These are phyloP conservation scores for Vicugna pacos DNA, from an alignment of 2,113 vertebrate genomes.

Conservation along the genomic window DNA sequence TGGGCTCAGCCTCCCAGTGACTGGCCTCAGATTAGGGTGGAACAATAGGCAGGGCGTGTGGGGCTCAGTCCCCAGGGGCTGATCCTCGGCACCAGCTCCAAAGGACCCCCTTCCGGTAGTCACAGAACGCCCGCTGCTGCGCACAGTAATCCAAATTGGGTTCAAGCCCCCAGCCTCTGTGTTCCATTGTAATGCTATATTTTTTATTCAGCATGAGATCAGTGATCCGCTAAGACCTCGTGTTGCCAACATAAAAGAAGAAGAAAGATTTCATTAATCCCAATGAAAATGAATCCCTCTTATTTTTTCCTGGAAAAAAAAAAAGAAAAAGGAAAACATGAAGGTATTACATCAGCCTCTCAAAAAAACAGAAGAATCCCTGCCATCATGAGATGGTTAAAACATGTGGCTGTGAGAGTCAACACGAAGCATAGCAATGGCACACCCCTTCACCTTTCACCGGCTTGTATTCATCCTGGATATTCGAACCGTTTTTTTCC, in stretches of 20 bases:
- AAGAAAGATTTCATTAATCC: constrained; percentile 85
- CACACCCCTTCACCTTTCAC: constrained; percentile 70
- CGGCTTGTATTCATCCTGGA: constrained; percentile 54
- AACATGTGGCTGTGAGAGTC: constrained; percentile 67
- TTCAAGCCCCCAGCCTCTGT: constrained; percentile 76
- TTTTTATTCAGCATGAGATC: constrained; percentile 82
- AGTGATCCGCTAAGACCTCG: constrained; percentile 81
- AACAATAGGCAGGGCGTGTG: not conserved
- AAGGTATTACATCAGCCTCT: constrained; percentile 63
- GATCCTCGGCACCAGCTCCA: not conserved
- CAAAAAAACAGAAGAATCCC: constrained; percentile 73
- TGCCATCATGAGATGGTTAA: constrained; percentile 79
- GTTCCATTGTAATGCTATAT: constrained; percentile 71
- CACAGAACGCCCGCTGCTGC: not conserved
- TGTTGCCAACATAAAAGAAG: constrained; percentile 81
- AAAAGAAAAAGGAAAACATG: constrained; percentile 73
- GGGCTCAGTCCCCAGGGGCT: not conserved
- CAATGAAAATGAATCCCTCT: constrained; percentile 81
- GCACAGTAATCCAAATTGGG: constrained; percentile 80
- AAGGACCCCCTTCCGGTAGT: not conserved
- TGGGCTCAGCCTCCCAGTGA: not conserved
- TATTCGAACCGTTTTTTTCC: not conserved
- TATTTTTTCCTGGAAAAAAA: constrained; percentile 59
- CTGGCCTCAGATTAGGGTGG: not conserved
- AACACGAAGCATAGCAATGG: constrained; percentile 81